A percentile compares a stretch with the other conserved stretches of the same genome.
These are phyloP conservation scores for Eristalis intricaria DNA, from an alignment of 2,888 invertebrate species.

Conservation along the genomic window DNA sequence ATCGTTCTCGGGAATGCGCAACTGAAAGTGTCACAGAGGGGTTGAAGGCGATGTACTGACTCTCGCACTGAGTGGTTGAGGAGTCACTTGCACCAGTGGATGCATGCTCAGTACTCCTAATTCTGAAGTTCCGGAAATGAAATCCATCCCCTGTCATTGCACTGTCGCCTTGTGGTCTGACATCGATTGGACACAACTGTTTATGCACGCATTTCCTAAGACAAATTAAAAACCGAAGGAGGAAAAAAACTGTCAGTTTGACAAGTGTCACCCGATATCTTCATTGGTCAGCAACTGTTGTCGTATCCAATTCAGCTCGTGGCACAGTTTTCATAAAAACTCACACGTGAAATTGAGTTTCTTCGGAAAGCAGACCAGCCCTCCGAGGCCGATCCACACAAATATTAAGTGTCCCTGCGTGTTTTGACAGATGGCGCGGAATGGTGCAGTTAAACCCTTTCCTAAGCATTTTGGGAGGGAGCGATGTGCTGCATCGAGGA, in stretches of 20 bases:
- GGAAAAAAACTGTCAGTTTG: constrained; percentile 27
- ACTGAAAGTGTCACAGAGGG: constrained; percentile 1
- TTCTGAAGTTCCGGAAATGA: constrained; percentile 40
- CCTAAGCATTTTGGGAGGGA: not conserved
- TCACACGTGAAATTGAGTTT: constrained; percentile 5
- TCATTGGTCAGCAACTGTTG: constrained; percentile 44
- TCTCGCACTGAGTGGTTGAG: not conserved
- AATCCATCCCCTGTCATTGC: constrained; percentile 26
- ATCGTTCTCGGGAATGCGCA: constrained; percentile 36
- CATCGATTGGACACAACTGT: constrained; percentile 57
- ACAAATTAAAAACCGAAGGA: constrained; percentile 22
- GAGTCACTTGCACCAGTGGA: constrained; percentile 9
- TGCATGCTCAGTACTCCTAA: not conserved
- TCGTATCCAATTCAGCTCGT: constrained; percentile 45
- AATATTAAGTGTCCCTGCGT: constrained; percentile 35
- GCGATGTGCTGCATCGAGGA: not conserved
- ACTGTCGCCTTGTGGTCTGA: constrained; percentile 18
- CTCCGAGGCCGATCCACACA: not conserved
- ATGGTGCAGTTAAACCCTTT: not conserved
- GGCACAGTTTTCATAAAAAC: constrained; percentile 30
- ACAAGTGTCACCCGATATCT: constrained; percentile 39
- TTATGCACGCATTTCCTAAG: constrained; percentile 28
- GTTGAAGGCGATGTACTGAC: constrained; percentile 3
- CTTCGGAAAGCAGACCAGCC: not conserved
- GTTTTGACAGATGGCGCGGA: constrained; percentile 31